Percentiles rank a stretch among this genome's conserved stretches.
Conservation (phyloP, 2,797 vertebrate species). For the Phyllotis vaccarum region DNA sequence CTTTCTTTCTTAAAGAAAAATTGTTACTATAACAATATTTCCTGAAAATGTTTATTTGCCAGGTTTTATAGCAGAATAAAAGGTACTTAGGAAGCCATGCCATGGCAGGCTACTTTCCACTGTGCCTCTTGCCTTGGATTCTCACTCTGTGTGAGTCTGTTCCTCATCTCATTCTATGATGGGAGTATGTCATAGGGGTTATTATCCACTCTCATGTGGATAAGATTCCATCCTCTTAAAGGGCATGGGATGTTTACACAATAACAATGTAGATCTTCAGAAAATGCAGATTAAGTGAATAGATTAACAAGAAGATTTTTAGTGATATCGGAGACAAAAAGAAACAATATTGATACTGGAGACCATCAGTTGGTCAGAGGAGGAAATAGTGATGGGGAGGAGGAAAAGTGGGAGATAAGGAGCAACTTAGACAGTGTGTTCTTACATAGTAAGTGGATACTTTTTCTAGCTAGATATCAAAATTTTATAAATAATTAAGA, state of each 20-base stretch:
- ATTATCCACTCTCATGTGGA: neutral
- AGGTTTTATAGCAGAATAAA: neutral
- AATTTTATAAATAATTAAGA: slow-evolving; percentile 63
- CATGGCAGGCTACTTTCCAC: neutral
- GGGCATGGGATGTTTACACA: neutral
- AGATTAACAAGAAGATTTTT: neutral
- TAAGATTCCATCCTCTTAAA: neutral
- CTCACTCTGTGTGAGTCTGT: neutral
- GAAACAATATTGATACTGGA: neutral
- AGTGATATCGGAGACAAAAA: neutral
- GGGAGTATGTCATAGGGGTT: neutral
- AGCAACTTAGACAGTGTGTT: neutral
- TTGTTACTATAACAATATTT: slow-evolving; percentile 20
- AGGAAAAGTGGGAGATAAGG: neutral
- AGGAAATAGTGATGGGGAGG: neutral
- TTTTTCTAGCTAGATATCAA: slow-evolving; percentile 38
- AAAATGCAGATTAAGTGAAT: neutral
- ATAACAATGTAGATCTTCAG: neutral
- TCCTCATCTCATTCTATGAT: neutral
- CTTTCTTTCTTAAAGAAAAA: slow-evolving; percentile 33
- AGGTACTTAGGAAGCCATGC: neutral
- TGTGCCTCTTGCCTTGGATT: neutral
- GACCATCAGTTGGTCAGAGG: neutral
- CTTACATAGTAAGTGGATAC: neutral
- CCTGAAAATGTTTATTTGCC: neutral